Percentiles rank a stretch among this genome's conserved stretches.
phyloP scores from a whole-genome alignment of 30 jellyfish, hydroid and myxozoan species.

The Haliclystus octoradiatus region DNA sequence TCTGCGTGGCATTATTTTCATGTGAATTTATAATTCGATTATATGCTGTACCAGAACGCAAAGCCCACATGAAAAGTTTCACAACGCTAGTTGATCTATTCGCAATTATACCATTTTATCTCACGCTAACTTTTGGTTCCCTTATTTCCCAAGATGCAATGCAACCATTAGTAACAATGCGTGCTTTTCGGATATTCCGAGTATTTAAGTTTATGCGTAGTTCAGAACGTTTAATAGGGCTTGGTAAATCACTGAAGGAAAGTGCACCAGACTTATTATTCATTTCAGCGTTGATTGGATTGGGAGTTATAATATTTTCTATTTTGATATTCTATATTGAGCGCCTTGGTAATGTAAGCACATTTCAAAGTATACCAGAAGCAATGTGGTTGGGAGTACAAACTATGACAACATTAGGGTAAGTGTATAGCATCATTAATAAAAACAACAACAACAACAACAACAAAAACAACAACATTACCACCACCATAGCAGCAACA shows the following conservation, averaged over 20 bases:
- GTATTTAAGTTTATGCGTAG: constrained; percentile 65
- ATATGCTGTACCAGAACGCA: constrained; percentile 42
- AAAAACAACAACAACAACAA: too few relatives aligned
- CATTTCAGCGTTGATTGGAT: constrained; percentile 36
- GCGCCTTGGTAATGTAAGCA: constrained; percentile 22
- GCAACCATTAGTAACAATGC: constrained; percentile 48
- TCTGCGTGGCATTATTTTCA: constrained; percentile 37
- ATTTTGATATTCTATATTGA: constrained; percentile 43
- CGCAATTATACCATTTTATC: constrained; percentile 57
- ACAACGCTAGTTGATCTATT: constrained; percentile 45
- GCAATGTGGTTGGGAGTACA: constrained; percentile 82
- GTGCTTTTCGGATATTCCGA: constrained; percentile 62
- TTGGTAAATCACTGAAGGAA: constrained; percentile 55
- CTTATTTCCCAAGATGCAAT: constrained; percentile 29
- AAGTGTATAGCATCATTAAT: constrained; percentile 4
- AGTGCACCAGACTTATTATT: constrained; percentile 69
- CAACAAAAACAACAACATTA: too few relatives aligned
- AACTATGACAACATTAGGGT: constrained; percentile 79
- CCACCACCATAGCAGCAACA: too few relatives aligned
- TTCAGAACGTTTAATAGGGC: constrained; percentile 41
- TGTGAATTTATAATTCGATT: constrained; percentile 38
- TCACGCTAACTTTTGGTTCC: constrained; percentile 27
- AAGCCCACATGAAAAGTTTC: constrained; percentile 38
- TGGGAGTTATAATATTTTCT: constrained; percentile 56
- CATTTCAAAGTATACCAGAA: constrained; percentile 45